Evolutionary conservation across 2,113 vertebrate species (phyloP), one percentile per base, ranked within the genome.

Genomic region (Arenaria interpres): DNA sequence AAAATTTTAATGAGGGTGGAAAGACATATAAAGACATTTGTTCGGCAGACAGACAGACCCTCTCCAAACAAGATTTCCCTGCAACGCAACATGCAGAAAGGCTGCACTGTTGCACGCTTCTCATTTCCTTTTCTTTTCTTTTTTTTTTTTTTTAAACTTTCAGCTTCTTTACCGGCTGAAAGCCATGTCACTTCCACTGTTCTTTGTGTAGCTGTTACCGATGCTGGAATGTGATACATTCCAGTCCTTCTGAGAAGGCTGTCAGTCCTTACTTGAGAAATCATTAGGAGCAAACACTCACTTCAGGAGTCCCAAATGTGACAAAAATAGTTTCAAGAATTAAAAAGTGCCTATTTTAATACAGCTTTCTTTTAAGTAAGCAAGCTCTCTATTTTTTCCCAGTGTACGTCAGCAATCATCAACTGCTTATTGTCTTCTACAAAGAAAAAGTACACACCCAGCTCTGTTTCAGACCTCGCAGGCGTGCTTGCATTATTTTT

Each of bases 311-410:
- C 54, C 83, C 64, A 95, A 73, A 90, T 78, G 85, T 88, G 92
- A 73, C 50, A 75, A 95, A 96, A 93, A 95, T 84, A 81, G 41
- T 93, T 90, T 90, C 72, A 92, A 77, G 41, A 80, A 80, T 63
- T 51, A 35, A 77, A 90, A 92, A 86, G 41, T 16, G 24, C 11
- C 75, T 95, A 73, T 91, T 88, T 94, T 88, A 93, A 90, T 80
- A 32, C 7, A 20, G 13, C 19, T 28, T 83, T 14, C 16, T 77
- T 96, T 89, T 35, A 88, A 93, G 84, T 46, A 81, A 64, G 43
- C 12, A 81, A 64, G 43, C 12, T 81, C n/a, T 64, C 59, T 79
- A 63, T 82, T 93, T 97, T 79, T 67, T 23, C 53, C 21, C 63
- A 62, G 54, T 18, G 35, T 33, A 90, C 5, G 4, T 83, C 94